Base-by-base conservation (phyloP, 2,888 invertebrate species). In the Limnephilus marmoratus region DNA sequence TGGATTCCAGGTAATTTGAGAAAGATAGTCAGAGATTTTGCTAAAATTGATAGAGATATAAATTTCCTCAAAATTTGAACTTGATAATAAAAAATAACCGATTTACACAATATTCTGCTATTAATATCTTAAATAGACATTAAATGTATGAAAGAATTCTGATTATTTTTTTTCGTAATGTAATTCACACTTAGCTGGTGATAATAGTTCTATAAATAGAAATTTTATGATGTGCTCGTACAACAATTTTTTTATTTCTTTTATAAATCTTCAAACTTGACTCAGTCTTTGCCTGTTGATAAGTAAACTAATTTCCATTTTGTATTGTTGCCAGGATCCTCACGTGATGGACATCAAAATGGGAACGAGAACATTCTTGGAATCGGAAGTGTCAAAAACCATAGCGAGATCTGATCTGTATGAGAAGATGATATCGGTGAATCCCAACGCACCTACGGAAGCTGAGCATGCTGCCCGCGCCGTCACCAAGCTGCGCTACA, bases 331-430 rank as follows among this genome's bases (percentile, higher is more conserved):
- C 95, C 95, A 96, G 94, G 98, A 99, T 95, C 99, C 99, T 0
- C 98, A 98, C 94, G 99, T 99, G 0, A 99, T 99, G 97, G 99
- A 99, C 95, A 98, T 99, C 93, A 99, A 99, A 96, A 98, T 99
- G 97, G 99, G 99, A 85, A 98, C 98, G 3, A 97, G 99, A 94
- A 99, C 99, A 34, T 99, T 99, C 95, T 96, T 99, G 81, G 99
- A 99, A 95, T 98, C 98, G 3, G 99, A 99, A 96, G 99, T 99
- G 82, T 97, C 97, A 94, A 99, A 99, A 95, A 97, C 97, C 41
- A 97, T 97, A 85, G 97, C 98, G 31, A 97, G 99, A 89, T 95
- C 97, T 5, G 99, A 99, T 95, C 96, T 99, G 80, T 99, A 99
- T 95, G 97, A 98, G 94, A 99, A 99, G 96, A 99, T 99, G 99